phyloP scores from a whole-genome alignment of 2,113 vertebrate species.

The Labeo rohita region DNA sequence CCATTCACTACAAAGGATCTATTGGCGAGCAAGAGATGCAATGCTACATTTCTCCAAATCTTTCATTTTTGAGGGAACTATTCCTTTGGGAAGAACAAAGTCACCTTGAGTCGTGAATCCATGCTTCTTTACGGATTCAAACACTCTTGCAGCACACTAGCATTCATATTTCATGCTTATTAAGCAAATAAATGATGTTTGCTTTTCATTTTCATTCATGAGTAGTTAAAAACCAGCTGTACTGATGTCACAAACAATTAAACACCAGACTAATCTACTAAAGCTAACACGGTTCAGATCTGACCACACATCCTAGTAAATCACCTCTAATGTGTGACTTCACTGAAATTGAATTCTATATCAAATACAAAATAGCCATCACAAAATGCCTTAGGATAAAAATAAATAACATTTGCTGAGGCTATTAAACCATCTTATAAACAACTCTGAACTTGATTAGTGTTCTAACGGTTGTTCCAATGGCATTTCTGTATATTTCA shows the following conservation, averaged over 20 bases:
- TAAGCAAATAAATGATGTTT: constrained; percentile 56
- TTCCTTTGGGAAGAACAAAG: background rate
- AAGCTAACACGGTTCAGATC: constrained; percentile 34
- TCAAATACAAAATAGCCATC: background rate
- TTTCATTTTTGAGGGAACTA: background rate
- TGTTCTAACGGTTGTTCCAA: background rate
- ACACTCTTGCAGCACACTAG: constrained; percentile 8
- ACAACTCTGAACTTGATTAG: constrained; percentile 1
- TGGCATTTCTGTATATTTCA: background rate
- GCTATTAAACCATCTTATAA: constrained; percentile 7
- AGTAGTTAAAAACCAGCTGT: constrained; percentile 50
- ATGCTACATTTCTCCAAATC: background rate
- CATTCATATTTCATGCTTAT: constrained; percentile 38
- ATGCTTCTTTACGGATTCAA: background rate
- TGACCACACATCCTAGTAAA: background rate
- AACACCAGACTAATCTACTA: constrained; percentile 17
- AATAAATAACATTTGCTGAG: background rate
- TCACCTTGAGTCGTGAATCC: background rate
- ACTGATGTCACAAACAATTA: constrained; percentile 39
- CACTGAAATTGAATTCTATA: constrained; percentile 17
- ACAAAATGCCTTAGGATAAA: background rate
- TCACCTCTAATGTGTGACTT: background rate
- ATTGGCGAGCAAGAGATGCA: background rate
- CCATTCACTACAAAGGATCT: background rate
- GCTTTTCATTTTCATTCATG: constrained; percentile 56